Base-by-base conservation (phyloP, 2,797 vertebrate genomes). In the Apogon hyalosoma region DNA sequence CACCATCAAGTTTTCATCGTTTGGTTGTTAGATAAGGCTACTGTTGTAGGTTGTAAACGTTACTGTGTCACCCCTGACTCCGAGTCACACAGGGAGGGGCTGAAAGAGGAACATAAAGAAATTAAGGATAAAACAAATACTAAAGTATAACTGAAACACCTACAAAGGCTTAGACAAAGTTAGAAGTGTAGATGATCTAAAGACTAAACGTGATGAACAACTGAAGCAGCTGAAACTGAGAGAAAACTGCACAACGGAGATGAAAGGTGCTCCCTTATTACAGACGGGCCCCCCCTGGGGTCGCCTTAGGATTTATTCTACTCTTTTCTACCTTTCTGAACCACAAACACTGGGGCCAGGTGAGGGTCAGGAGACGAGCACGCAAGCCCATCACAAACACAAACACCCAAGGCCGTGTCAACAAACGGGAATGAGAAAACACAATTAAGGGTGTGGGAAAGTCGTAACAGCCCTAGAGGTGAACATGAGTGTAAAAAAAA, bases 381-480 rank as follows among this genome's bases (percentile, higher is more conserved):
- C 72, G 70, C 88, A 73, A 69, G 63, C 75, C 78, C 66, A 82
- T 54, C 69, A 71, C 64, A 73, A 73, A 79, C 61, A 62, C 70
- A 81, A 70, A 77, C 78, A 83, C 83, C 83, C 79, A 83, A 84
- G 86, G 87, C 86, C 38, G 7, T 74, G 80, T 91, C 84, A 90
- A 85, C 85, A 90, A 79, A 83, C 49, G 54, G 57, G 73, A 56
- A 73, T 42, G 54, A 86, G 84, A 90, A 80, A 78, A 75, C 57
- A 43, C 77, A 83, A 67, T 83, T 55, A 75, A 74, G 59, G 61
- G 50, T 66, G 48, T 41, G 42, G 65, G 77, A 41, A 83, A 82
- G 79, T 77, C 64, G 45, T 3, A 15, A 48, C 3, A 13, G 60
- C 36, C 40, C 33, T 61, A 59, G 69, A 55, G 42, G 62, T 24